phyloP scores from a whole-genome alignment of 1,140 invertebrate genomes.

The Lutraria rhynchaena region DNA sequence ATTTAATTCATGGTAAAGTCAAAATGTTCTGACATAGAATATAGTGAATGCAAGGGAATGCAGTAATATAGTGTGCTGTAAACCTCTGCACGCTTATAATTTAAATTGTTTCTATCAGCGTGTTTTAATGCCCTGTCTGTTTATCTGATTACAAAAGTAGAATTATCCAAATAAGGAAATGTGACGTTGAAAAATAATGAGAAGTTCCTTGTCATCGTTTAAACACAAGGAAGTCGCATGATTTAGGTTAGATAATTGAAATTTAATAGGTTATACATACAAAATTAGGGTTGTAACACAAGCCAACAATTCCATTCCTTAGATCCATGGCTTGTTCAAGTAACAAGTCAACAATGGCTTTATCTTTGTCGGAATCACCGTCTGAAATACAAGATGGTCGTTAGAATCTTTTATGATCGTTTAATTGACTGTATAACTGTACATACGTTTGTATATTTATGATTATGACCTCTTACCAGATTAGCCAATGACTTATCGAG shows the following conservation, averaged over 20 bases:
- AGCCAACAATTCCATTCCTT: neutral
- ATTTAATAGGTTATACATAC: neutral
- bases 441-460: neutral
- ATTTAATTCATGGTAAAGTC: too few relatives aligned
- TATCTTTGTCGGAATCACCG: neutral
- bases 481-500: neutral
- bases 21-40: too few relatives aligned
- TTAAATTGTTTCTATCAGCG: neutral
- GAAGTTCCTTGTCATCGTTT: neutral
- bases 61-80: too few relatives aligned
- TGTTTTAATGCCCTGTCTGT: neutral
- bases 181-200: neutral
- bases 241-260: neutral
- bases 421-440: neutral
- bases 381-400: neutral
- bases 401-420: neutral
- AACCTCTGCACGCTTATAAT: too few relatives aligned
- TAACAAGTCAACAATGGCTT: neutral
- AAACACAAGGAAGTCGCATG: neutral
- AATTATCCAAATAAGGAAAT: neutral
- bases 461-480: neutral
- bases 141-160: neutral
- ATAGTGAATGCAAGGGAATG: too few relatives aligned
- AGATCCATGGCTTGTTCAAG: conserved; percentile 2
- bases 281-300: neutral